Evolutionary conservation across 2,797 vertebrate genomes (phyloP).

Genomic region (Meriones psammophilus): DNA sequence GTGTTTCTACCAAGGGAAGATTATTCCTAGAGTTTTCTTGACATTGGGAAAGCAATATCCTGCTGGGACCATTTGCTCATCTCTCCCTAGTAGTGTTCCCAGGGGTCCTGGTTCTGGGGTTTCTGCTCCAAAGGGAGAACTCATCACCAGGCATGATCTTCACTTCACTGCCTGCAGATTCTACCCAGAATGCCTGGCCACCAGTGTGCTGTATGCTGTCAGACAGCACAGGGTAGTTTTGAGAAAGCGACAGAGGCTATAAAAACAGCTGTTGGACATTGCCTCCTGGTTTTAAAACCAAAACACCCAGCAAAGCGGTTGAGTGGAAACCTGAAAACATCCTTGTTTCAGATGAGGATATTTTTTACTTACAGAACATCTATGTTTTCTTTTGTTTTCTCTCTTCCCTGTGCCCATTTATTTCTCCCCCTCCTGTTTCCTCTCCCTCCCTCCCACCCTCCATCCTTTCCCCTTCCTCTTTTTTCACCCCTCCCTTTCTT

Average conservation of each 20-base stretch:
- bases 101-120: not conserved
- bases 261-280: slow-evolving; percentile 71
- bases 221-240: not conserved
- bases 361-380: slow-evolving; percentile 40
- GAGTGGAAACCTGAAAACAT: slow-evolving; percentile 70
- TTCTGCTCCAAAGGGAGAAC: not conserved
- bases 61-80: slow-evolving; percentile 48
- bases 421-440: not conserved
- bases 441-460: not conserved
- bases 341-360: not conserved
- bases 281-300: slow-evolving; percentile 65
- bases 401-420: not conserved
- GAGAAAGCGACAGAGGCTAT: slow-evolving; percentile 62
- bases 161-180: not conserved
- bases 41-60: slow-evolving; percentile 8
- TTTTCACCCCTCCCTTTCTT: not conserved
- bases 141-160: not conserved
- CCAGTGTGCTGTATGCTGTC: not conserved
- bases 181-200: rapidly evolving
- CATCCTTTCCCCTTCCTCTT: not conserved
- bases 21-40: not conserved
- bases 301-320: slow-evolving; percentile 51
- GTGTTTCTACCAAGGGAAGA: not conserved
- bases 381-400: slow-evolving; percentile 13
- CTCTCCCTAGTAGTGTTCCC: not conserved